Conservation (phyloP, 30 jellyfish, hydroid and myxozoan species). For the Aurelia coerulea region DNA sequence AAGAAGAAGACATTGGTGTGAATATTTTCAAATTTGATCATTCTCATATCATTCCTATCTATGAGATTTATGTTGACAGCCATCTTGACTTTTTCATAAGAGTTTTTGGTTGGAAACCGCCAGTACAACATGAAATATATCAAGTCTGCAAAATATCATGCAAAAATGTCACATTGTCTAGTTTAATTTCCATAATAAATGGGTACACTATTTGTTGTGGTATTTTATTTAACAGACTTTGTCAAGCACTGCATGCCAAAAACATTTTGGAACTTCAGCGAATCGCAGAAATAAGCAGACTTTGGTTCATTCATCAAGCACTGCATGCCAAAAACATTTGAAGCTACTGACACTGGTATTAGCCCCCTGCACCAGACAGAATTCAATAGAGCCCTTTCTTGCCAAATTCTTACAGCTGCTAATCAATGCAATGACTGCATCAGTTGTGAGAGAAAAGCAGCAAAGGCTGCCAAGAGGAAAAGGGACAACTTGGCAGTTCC, state of each 20-base stretch:
- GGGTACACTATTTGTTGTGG: not conserved
- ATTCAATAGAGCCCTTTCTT: not conserved
- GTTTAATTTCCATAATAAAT: not conserved
- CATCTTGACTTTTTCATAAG: not conserved
- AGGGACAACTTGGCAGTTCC: conserved; percentile 1
- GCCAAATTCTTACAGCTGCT: not conserved
- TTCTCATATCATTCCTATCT: not conserved
- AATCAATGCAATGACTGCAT: not conserved
- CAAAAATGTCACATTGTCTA: not conserved
- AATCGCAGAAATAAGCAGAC: no score
- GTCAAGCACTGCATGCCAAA: not conserved
- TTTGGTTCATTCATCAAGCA: not conserved
- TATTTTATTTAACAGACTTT: not conserved
- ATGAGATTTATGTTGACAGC: not conserved
- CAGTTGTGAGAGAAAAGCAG: not conserved
- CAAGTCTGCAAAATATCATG: not conserved
- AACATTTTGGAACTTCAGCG: no score
- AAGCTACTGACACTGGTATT: not conserved
- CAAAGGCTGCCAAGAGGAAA: conserved; percentile 12
- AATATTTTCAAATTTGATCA: not conserved
- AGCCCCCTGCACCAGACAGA: no score
- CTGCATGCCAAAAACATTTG: not conserved
- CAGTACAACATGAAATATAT: conserved; percentile 1
- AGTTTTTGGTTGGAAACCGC: not conserved
- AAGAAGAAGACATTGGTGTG: no score